Evolutionary conservation across 2,888 invertebrate species (phyloP).

Genomic region (Criorhina ranunculi): DNA sequence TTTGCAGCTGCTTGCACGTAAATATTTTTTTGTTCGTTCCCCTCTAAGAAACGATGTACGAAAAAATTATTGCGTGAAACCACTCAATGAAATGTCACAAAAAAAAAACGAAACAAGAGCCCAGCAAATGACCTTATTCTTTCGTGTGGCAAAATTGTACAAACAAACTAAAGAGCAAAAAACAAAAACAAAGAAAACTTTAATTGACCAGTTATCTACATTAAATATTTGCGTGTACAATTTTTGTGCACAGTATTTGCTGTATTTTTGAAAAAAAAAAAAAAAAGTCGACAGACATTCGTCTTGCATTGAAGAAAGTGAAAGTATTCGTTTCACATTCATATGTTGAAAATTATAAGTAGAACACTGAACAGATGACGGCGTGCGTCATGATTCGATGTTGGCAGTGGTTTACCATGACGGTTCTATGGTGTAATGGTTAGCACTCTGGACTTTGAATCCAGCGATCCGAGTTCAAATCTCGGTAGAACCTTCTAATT

Average conservation of each 20-base stretch:
- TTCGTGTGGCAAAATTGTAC: slow-evolving; percentile 32
- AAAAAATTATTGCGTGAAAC: slow-evolving; percentile 56
- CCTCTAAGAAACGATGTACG: neutral
- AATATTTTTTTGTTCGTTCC: slow-evolving; percentile 1
- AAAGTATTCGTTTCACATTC: slow-evolving; percentile 27
- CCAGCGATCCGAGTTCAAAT: slow-evolving; percentile 85
- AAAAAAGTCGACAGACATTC: slow-evolving; percentile 1
- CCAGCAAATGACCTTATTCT: slow-evolving; percentile 53
- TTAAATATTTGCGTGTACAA: slow-evolving; percentile 24
- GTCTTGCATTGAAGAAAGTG: slow-evolving; percentile 30
- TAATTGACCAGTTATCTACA: slow-evolving; percentile 53
- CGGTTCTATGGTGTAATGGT: slow-evolving; percentile 84
- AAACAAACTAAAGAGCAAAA: slow-evolving; percentile 22
- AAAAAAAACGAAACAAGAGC: slow-evolving; percentile 47
- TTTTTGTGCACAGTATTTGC: slow-evolving; percentile 15
- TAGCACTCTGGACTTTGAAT: slow-evolving; percentile 84
- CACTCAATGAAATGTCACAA: slow-evolving; percentile 60
- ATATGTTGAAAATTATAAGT: neutral
- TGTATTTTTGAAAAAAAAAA: slow-evolving; percentile 8
- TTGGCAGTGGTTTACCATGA: slow-evolving; percentile 24
- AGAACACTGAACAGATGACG: neutral
- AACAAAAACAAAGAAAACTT: slow-evolving; percentile 14
- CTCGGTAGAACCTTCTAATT: slow-evolving; percentile 83
- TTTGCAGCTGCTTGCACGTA: slow-evolving; percentile 52
- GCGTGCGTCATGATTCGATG: slow-evolving; percentile 41